These are phyloP conservation scores for Atherinomorus stipes DNA, from an alignment of 2,113 vertebrate genomes.

Conservation along the genomic window DNA sequence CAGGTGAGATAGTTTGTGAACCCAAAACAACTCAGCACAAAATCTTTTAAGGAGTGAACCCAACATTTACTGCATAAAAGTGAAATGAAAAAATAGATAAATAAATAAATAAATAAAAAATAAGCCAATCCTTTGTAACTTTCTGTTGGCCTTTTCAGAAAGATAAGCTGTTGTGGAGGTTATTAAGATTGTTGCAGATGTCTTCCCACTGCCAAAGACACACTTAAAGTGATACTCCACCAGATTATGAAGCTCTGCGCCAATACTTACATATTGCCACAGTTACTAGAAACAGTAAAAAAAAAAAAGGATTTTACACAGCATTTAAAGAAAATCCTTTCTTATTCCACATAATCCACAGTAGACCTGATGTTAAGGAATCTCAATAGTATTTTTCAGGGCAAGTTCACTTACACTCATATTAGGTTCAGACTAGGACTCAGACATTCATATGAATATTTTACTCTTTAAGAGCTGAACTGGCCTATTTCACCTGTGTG, in stretches of 20 bases:
- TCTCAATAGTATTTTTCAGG: conserved; percentile 28
- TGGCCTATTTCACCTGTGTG: conserved; percentile 41
- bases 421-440: conserved; percentile 28
- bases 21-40: conserved; percentile 29
- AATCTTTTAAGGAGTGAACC: conserved; percentile 51
- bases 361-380: conserved; percentile 47
- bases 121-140: conserved; percentile 39
- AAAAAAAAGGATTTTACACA: conserved; percentile 61
- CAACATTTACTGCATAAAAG: conserved; percentile 77
- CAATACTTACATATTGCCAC: conserved; percentile 62
- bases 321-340: conserved; percentile 64
- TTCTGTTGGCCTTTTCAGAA: conserved; percentile 44
- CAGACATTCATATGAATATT: conserved; percentile 17
- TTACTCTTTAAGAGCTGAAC: conserved; percentile 18
- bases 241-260: conserved; percentile 42
- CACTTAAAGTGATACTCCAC: conserved; percentile 20
- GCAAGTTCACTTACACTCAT: conserved; percentile 46
- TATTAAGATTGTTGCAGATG: conserved; percentile 44
- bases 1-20: conserved; percentile 50
- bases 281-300: conserved; percentile 59
- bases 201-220: conserved; percentile 12
- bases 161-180: conserved; percentile 52
- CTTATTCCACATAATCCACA: conserved; percentile 61
- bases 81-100: conserved; percentile 67
- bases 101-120: neutral